These are phyloP conservation scores for Microtus pennsylvanicus DNA, from an alignment of 2,113 vertebrate species.

Conservation along the genomic window DNA sequence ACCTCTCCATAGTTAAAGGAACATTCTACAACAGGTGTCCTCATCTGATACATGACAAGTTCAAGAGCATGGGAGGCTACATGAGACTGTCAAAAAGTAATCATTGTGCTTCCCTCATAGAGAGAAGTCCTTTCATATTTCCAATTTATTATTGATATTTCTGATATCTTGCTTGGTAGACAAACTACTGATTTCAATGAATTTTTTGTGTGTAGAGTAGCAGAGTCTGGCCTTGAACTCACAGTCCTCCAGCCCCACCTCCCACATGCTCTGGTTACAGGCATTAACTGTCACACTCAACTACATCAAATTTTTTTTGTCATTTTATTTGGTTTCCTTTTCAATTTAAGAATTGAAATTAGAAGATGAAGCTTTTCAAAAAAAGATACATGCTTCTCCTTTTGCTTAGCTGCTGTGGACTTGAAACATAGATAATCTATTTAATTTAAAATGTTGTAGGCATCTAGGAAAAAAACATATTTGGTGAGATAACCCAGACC, in stretches of 20 bases:
- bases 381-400: not conserved
- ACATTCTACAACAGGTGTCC: not conserved
- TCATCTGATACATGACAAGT: not conserved
- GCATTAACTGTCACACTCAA: not conserved
- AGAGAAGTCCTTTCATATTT: not conserved
- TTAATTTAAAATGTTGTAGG: constrained; percentile 40
- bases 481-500: too few species aligned
- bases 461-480: not conserved
- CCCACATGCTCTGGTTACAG: too few species aligned
- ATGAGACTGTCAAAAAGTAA: not conserved
- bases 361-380: not conserved
- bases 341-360: constrained; percentile 59
- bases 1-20: not conserved
- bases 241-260: not conserved
- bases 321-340: constrained; percentile 48
- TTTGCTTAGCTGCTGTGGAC: constrained; percentile 39
- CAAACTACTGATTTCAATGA: constrained; percentile 7
- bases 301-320: not conserved
- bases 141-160: constrained; percentile 22
- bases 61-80: not conserved
- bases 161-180: constrained; percentile 12
- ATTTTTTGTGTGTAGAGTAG: not conserved
- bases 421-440: not conserved
- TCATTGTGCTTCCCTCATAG: not conserved
- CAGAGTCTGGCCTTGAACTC: not conserved